phyloP scores from a whole-genome alignment of 2,113 vertebrate species.

The Limnothrissa miodon region DNA sequence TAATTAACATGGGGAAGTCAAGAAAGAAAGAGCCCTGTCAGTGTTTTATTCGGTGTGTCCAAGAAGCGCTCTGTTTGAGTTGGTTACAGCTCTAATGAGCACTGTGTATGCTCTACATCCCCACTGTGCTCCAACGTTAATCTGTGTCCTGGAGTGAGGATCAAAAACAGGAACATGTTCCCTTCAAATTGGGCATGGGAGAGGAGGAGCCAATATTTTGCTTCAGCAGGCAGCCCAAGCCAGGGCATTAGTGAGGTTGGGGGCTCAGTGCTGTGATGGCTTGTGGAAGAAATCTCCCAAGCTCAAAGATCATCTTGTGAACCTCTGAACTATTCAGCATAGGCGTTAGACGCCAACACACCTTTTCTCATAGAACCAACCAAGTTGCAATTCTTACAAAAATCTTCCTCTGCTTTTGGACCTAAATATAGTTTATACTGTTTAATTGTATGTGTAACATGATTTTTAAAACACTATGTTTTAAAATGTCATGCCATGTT shows the following conservation, averaged over 20 bases:
- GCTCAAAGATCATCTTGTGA: too few relatives aligned
- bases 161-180: background rate
- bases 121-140: background rate
- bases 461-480: background rate
- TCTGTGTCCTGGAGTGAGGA: background rate
- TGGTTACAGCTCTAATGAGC: background rate
- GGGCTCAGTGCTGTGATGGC: background rate
- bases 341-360: background rate
- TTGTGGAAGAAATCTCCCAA: background rate
- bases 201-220: background rate
- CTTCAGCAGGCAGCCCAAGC: background rate
- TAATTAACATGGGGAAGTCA: background rate
- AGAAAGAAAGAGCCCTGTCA: background rate
- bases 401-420: background rate
- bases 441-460: background rate
- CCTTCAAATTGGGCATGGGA: background rate
- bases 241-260: background rate
- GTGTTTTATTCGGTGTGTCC: background rate
- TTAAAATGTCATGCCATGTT: background rate
- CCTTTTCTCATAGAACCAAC: background rate
- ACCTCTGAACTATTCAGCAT: background rate
- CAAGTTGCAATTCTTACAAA: background rate
- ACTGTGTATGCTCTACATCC: background rate
- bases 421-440: too few relatives aligned
- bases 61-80: background rate